Evolutionary conservation across 1,140 invertebrate species (phyloP), one percentile per base, ranked within the genome.

Genomic region (Papilio helenus): DNA sequence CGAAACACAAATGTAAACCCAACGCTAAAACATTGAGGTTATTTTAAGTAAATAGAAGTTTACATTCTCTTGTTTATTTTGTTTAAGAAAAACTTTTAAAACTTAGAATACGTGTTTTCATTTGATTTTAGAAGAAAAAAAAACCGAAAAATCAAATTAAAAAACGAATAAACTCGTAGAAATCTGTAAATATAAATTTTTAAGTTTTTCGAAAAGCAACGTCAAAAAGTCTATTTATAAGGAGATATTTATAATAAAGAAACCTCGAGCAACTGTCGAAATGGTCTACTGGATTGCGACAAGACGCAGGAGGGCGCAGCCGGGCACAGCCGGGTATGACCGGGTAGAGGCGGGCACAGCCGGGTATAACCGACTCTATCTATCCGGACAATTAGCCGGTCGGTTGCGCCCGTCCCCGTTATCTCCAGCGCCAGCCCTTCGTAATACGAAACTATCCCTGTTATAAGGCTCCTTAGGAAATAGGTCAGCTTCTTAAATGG

Each of bases 241-340:
- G 83, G 83, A 83, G 81, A 85, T 81, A 86, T 86, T 44, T 34
- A 44, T 20, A 44, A 44, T 39, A 72, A 42, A 39, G 39, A 51
- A 49, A 74, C 44, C 8, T 74, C 20, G 20, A 42, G 51, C 42
- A 23, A 20, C n/a, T 5, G 72, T 49, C 42, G 44, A 74, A 74
- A 74, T 49, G 23, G 72, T 18, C 72, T 26, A 74, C 51, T 49
- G 12, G 44, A 74, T 74, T 51, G 72, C 72, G 42, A 49, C 44
- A 49, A 20, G 72, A 72, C 61, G 61, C 23, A 65, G 61, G 7
- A 8, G 61, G 26, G 61, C 61, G 9, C 61, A 65, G 61, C 79
- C 83, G 80, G 73, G 79, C 80, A 80, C 79, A 82, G 72, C 80
- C 65, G 76, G 74, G 58, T 14, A 65, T 23, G 26, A 23, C 76